Base-by-base conservation (phyloP, 2,888 invertebrate species). In the Cerceris ruficornis region DNA sequence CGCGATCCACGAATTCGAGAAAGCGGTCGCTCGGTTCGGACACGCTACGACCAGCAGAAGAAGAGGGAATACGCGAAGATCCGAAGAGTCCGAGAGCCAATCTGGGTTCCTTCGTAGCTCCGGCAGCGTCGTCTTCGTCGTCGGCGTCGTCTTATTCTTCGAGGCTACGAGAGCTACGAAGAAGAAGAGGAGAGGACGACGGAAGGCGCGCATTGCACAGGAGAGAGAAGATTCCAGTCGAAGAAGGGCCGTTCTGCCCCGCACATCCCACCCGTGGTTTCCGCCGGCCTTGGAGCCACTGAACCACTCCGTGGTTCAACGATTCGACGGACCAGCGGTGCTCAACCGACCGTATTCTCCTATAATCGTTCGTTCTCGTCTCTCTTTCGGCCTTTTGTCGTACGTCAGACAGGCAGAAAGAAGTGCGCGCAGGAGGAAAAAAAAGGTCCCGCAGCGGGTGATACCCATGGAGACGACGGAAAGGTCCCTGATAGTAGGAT, bases 231-330 rank as follows among this genome's bases (percentile, higher is more conserved):
- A 84, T 85, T 82, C 85, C 85, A 84, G 84, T 85, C 72, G 83
- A 84, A 86, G 86, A 82, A 86, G 83, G 86, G 83, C 88, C 86
- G 84, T 85, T 85, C 85, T 85, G 85, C 85, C 82, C 78, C 85
- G 84, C 87, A 85, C 89, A 89, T 90, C 90, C 89, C 91, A 91
- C 90, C 91, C 91, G 90, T 91, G 90, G 90, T 92, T 92, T 92
- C 92, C 92, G 91, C 90, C 92, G 92, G 91, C 92, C 92, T 92
- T 92, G 92, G 91, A 92, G 92, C 92, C 92, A 92, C 92, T 92
- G 92, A 92, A 92, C 92, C 92, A 92, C 92, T 92, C 90, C 88
- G 92, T 90, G 91, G 92, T 92, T 92, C 92, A 92, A 92, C 92
- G 92, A 91, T 92, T 92, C 90, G 91, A 90, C 85, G 91, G 81